These are phyloP conservation scores for Caloenas nicobarica DNA, from an alignment of 2,113 vertebrate genomes.

Conservation along the genomic window DNA sequence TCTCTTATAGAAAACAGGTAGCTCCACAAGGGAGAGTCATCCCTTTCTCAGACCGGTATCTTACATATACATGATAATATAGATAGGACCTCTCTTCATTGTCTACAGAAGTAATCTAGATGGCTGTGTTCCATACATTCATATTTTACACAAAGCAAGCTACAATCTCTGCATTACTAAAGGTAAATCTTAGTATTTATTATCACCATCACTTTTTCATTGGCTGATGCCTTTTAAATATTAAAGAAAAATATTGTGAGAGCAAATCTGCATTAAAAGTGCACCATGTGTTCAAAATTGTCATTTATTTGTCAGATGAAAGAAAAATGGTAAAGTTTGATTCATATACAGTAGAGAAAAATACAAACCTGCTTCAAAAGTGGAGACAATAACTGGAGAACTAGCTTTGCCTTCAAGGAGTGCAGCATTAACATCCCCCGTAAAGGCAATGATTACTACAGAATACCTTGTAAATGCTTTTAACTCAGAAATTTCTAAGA, in stretches of 20 bases:
- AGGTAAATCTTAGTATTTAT: not conserved
- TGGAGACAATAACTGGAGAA: slow-evolving; percentile 78
- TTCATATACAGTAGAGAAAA: not conserved
- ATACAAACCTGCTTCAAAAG: slow-evolving; percentile 88
- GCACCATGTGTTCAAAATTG: not conserved
- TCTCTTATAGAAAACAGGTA: not conserved
- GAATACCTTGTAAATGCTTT: slow-evolving; percentile 89
- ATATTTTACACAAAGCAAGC: not conserved
- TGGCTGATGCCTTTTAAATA: not conserved
- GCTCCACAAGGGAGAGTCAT: not conserved
- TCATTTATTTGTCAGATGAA: not conserved
- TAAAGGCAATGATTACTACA: slow-evolving; percentile 88
- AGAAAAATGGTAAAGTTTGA: not conserved
- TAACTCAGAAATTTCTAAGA: slow-evolving; percentile 82
- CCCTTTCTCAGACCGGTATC: not conserved
- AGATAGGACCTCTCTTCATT: not conserved
- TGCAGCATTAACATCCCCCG: slow-evolving; percentile 77
- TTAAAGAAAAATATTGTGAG: not conserved
- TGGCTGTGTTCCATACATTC: not conserved
- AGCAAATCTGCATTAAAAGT: not conserved
- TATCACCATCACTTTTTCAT: not conserved
- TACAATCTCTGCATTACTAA: not conserved
- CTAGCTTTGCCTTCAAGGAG: slow-evolving; percentile 82
- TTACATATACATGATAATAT: not conserved
- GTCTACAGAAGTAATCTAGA: not conserved